phyloP scores from a whole-genome alignment of 1,140 invertebrate genomes.

The Magallana ariakensis region DNA sequence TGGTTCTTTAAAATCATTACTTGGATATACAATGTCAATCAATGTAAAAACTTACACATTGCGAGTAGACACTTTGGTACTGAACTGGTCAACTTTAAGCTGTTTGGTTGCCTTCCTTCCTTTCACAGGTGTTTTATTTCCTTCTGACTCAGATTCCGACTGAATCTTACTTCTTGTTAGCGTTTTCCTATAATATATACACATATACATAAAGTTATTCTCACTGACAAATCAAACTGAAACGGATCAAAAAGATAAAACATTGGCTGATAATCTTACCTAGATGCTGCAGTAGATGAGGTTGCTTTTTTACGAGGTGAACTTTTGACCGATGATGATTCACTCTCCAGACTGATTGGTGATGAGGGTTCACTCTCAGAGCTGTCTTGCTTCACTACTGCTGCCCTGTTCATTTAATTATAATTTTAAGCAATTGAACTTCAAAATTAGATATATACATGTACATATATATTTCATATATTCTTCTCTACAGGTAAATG shows the following conservation, averaged over 20 bases:
- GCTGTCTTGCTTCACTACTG: conserved; percentile 41
- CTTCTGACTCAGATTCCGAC: conserved; percentile 1
- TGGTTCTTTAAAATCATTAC: too few relatives aligned
- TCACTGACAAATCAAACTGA: too few relatives aligned
- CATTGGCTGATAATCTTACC: not conserved
- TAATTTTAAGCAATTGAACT: too few relatives aligned
- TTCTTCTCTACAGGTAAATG: too few relatives aligned
- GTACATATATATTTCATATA: too few relatives aligned
- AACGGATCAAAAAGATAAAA: too few relatives aligned
- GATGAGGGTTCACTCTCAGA: conserved; percentile 48
- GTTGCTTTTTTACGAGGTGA: conserved; percentile 52
- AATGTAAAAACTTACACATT: conserved; percentile 56
- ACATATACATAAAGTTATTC: not conserved
- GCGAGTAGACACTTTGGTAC: conserved; percentile 44
- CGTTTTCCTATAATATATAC: conserved; percentile 22
- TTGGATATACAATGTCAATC: too few relatives aligned
- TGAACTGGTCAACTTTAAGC: conserved; percentile 51
- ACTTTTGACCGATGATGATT: conserved; percentile 30
- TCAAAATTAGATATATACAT: not conserved
- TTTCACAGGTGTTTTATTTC: not conserved
- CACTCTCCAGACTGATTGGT: conserved; percentile 44
- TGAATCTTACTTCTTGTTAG: conserved; percentile 42
- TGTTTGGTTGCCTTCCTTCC: conserved; percentile 46
- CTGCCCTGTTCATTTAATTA: conserved; percentile 41
- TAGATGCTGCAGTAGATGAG: conserved; percentile 50